Percentiles rank a stretch among this genome's conserved stretches.
Evolutionary conservation across 1,140 invertebrate genomes (phyloP).

Genomic region (Aphelenchoides fujianensis): DNA sequence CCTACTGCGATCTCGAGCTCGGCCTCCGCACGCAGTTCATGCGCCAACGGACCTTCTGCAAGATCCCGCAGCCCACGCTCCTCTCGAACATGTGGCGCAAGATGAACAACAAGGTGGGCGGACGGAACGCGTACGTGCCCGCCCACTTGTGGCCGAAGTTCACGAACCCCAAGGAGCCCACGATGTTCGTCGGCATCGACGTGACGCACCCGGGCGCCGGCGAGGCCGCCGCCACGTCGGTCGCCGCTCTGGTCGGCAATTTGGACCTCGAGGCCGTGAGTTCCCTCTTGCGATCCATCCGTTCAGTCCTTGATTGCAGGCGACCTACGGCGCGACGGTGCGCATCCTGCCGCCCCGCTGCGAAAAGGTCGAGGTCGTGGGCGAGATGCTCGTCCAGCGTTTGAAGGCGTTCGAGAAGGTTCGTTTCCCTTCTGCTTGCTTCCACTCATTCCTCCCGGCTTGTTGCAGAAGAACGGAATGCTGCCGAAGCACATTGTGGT

Average conservation of each 20-base stretch:
- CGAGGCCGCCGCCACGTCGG: slow-evolving; percentile 73
- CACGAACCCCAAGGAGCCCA: slow-evolving; percentile 52
- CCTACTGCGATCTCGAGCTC: slow-evolving; percentile 9
- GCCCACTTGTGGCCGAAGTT: slow-evolving; percentile 21
- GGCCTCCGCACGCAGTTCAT: slow-evolving; percentile 32
- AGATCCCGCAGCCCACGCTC: neutral
- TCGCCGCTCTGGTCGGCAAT: slow-evolving; percentile 70
- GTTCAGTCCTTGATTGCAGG: no score
- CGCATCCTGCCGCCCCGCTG: slow-evolving; percentile 34
- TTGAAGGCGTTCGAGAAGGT: slow-evolving; percentile 5
- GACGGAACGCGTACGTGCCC: neutral
- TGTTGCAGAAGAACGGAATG: neutral
- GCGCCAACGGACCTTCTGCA: neutral
- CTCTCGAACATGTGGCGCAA: slow-evolving; percentile 17
- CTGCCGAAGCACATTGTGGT: slow-evolving; percentile 67
- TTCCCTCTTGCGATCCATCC: no score
- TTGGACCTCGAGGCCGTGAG: slow-evolving; percentile 29
- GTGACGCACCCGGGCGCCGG: slow-evolving; percentile 34
- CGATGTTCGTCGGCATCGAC: slow-evolving; percentile 78
- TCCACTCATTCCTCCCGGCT: no score
- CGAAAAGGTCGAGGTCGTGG: slow-evolving; percentile 75
- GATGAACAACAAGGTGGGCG: slow-evolving; percentile 6
- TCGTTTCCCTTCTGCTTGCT: no score
- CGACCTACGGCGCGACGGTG: slow-evolving; percentile 30
- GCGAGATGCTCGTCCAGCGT: slow-evolving; percentile 68